phyloP scores from a whole-genome alignment of 1,140 invertebrate species.

The Aleiodes sp. region DNA sequence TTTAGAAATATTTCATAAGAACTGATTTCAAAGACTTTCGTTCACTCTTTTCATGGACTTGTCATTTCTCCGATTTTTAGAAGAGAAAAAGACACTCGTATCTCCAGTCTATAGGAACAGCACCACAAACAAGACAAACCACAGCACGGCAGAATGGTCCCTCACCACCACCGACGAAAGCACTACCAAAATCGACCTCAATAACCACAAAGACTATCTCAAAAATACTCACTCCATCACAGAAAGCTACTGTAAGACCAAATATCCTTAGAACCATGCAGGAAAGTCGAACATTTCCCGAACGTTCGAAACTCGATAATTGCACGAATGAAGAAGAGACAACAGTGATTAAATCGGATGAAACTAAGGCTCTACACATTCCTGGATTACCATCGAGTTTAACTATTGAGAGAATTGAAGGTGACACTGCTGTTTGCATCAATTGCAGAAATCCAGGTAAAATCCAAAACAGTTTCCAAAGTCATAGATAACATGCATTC shows the following conservation, averaged over 20 bases:
- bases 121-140: conserved; percentile 66
- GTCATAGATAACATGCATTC: too few relatives aligned
- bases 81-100: conserved; percentile 64
- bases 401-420: conserved; percentile 57
- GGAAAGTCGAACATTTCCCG: conserved; percentile 45
- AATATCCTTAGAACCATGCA: conserved; percentile 52
- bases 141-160: conserved; percentile 58
- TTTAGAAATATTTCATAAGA: too few relatives aligned
- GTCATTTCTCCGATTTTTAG: conserved; percentile 50
- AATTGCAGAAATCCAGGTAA: conserved; percentile 64
- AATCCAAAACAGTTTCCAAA: too few relatives aligned
- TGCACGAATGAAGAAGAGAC: conserved; percentile 50
- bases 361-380: conserved; percentile 55
- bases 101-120: conserved; percentile 60
- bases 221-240: conserved; percentile 47
- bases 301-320: conserved; percentile 41
- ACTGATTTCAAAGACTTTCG: too few relatives aligned
- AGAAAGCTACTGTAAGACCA: conserved; percentile 45
- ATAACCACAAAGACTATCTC: conserved; percentile 40
- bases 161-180: conserved; percentile 48
- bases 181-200: conserved; percentile 39
- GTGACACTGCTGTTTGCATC: conserved; percentile 62
- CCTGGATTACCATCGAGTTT: conserved; percentile 56
- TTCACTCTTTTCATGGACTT: conserved; percentile 32
- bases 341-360: conserved; percentile 53